phyloP scores from a whole-genome alignment of 2,113 vertebrate species.

The Burhinus oedicnemus region DNA sequence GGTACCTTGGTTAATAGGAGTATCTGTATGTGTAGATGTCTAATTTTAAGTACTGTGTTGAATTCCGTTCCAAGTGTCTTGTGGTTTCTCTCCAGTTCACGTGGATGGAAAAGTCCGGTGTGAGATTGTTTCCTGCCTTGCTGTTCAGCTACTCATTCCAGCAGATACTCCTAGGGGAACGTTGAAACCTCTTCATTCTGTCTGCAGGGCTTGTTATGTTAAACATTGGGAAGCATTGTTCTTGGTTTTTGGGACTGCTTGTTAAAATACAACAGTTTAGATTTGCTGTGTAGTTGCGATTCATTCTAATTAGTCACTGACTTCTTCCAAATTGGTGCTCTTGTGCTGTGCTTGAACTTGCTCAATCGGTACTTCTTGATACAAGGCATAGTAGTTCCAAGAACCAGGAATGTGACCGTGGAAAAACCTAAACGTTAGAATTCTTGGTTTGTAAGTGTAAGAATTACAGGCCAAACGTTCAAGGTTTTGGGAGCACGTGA shows the following conservation, averaged over 20 bases:
- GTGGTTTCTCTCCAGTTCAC: conserved; percentile 71
- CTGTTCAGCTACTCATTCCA: conserved; percentile 72
- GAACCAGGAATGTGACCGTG: conserved; percentile 70
- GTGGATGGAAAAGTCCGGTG: conserved; percentile 60
- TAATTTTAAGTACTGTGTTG: neutral
- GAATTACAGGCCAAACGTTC: conserved; percentile 59
- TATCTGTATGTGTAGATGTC: conserved; percentile 27
- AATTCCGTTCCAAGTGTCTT: conserved; percentile 56
- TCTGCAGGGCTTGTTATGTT: conserved; percentile 69
- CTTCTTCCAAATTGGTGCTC: conserved; percentile 60
- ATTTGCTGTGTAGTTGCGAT: conserved; percentile 47
- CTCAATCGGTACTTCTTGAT: conserved; percentile 48
- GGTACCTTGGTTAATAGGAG: neutral
- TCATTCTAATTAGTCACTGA: conserved; percentile 51
- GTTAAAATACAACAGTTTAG: conserved; percentile 3
- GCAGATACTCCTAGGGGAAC: conserved; percentile 67
- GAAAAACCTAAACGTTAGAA: conserved; percentile 45
- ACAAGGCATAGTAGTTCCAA: conserved; percentile 72
- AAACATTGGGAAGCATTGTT: conserved; percentile 50
- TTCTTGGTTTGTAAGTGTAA: conserved; percentile 52
- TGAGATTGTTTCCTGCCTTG: conserved; percentile 72
- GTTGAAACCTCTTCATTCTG: conserved; percentile 68
- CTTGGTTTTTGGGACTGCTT: conserved; percentile 75
- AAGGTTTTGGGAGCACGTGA: conserved; percentile 64
- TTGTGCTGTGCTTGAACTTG: conserved; percentile 59